Evolutionary conservation across 2,888 invertebrate genomes (phyloP).

Genomic region (Flexamia atlantica): DNA sequence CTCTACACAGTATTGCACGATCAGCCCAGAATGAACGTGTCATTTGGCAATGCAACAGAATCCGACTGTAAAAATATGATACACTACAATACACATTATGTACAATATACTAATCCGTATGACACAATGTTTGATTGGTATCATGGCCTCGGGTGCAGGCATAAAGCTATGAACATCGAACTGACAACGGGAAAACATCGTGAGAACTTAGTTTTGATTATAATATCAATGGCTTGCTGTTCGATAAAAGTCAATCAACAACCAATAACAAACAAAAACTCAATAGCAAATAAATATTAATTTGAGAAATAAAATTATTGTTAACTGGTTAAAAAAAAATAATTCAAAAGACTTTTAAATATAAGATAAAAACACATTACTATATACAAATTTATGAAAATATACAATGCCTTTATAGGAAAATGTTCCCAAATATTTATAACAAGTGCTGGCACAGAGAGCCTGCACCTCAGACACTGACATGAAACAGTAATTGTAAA

Average conservation of each 20-base stretch:
- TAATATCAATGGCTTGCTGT: conserved; percentile 21
- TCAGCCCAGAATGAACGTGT: conserved; percentile 62
- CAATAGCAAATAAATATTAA: conserved; percentile 32
- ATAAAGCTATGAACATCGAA: conserved; percentile 49
- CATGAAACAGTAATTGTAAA: conserved; percentile 44
- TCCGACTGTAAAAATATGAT: conserved; percentile 61
- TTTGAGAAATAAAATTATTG: not conserved
- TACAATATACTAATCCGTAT: conserved; percentile 28
- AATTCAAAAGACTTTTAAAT: not conserved
- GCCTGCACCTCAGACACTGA: conserved; percentile 24
- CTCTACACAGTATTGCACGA: conserved; percentile 63
- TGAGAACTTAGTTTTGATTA: conserved; percentile 18
- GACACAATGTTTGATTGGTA: conserved; percentile 57
- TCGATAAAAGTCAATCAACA: not conserved
- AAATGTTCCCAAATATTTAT: conserved; percentile 1
- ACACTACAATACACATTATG: conserved; percentile 61
- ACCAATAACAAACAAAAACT: conserved; percentile 30
- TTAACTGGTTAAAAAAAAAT: conserved; percentile 16
- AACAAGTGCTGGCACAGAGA: conserved; percentile 13
- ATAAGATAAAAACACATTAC: not conserved
- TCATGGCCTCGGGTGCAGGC: conserved; percentile 43
- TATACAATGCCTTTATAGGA: conserved; percentile 30
- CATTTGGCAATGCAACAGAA: conserved; percentile 57
- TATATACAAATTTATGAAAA: conserved; percentile 48
- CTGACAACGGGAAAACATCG: conserved; percentile 26